Conservation (phyloP, 2,888 invertebrate genomes). For the Ennomos quercinarius region DNA sequence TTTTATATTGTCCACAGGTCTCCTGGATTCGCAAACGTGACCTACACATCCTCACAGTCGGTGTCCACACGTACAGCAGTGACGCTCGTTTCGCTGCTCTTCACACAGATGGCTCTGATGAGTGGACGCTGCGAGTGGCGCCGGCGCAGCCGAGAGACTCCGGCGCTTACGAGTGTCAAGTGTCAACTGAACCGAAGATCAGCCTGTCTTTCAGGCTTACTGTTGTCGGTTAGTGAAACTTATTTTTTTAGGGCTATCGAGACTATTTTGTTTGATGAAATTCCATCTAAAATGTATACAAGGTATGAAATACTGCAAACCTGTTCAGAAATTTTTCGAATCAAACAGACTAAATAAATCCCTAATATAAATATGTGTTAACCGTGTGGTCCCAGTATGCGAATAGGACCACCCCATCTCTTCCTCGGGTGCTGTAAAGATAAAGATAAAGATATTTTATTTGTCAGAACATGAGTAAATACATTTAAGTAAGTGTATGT, state of each 20-base stretch:
- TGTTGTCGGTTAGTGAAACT: constrained; percentile 89
- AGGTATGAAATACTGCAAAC: too few species aligned
- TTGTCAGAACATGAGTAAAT: too few species aligned
- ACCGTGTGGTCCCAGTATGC: too few species aligned
- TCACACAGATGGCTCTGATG: constrained; percentile 87
- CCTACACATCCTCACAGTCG: constrained; percentile 89
- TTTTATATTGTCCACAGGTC: constrained; percentile 84
- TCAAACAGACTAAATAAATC: too few species aligned
- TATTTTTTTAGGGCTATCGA: not conserved
- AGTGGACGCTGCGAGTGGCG: constrained; percentile 86
- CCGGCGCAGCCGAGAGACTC: constrained; percentile 91
- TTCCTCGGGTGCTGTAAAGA: too few species aligned
- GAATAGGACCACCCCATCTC: too few species aligned
- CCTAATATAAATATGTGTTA: too few species aligned
- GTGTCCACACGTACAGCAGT: constrained; percentile 88
- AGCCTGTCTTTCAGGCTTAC: constrained; percentile 90
- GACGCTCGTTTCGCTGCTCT: constrained; percentile 88
- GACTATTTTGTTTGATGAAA: not conserved
- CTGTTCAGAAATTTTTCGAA: too few species aligned
- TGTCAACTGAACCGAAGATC: constrained; percentile 96
- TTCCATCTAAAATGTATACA: too few species aligned
- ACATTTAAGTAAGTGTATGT: too few species aligned
- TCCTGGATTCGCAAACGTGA: constrained; percentile 96
- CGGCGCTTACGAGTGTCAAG: constrained; percentile 96
- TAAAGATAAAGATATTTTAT: too few species aligned